A percentile compares a stretch with the other conserved stretches of the same genome.
Conservation (phyloP, 2,113 vertebrate genomes). For the Globicephala melas region DNA sequence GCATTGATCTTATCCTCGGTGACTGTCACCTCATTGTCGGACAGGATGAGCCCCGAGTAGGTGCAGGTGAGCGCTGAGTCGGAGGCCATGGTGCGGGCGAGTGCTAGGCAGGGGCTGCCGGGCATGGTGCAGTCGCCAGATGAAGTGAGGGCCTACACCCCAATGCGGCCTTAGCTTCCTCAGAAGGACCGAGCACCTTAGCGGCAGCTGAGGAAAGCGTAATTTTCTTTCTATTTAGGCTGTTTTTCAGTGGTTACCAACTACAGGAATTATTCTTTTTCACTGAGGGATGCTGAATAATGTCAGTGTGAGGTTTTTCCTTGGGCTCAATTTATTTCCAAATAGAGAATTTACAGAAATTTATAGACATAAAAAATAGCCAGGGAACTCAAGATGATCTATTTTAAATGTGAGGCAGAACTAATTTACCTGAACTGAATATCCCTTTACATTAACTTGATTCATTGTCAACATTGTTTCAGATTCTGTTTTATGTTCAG, state of each 20-base stretch:
- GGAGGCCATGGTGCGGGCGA: no score
- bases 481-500: neutral
- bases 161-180: no score
- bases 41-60: no score
- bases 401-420: neutral
- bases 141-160: no score
- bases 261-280: neutral
- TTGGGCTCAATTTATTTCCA: neutral
- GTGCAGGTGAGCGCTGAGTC: no score
- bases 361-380: neutral
- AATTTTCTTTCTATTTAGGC: neutral
- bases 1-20: no score
- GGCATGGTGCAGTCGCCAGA: no score
- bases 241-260: neutral
- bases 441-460: neutral
- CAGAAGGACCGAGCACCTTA: no score
- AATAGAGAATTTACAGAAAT: neutral
- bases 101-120: no score
- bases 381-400: neutral
- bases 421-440: neutral
- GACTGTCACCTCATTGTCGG: no score
- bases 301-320: neutral
- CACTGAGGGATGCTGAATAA: neutral
- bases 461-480: neutral
- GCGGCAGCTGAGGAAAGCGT: neutral